A percentile compares a stretch with the other conserved stretches of the same genome.
These are phyloP conservation scores for Odontophorus gujanensis DNA, from an alignment of 2,113 vertebrate species.

Conservation along the genomic window DNA sequence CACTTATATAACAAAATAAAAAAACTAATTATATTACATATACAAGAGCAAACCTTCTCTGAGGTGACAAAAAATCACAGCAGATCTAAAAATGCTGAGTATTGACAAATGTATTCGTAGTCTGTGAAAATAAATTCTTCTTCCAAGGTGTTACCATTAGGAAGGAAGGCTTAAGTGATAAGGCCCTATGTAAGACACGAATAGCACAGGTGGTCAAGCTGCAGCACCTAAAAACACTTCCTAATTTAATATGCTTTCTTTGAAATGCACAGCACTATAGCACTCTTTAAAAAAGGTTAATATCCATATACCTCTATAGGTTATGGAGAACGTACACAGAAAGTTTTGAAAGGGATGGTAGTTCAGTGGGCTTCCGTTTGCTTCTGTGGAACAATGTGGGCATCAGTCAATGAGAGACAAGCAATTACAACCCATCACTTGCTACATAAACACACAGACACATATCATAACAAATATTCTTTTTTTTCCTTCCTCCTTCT, in stretches of 20 bases:
- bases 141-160: not conserved
- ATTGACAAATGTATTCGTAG: constrained; percentile 23
- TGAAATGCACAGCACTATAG: not conserved
- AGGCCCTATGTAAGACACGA: not conserved
- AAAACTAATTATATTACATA: constrained; percentile 23
- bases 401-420: no score
- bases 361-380: no score
- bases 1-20: not conserved
- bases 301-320: not conserved
- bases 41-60: not conserved
- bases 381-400: no score
- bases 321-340: not conserved
- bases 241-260: not conserved
- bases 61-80: not conserved
- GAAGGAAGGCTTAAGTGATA: no score
- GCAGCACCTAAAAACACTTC: not conserved
- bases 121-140: not conserved
- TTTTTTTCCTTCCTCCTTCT: no score
- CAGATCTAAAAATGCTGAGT: constrained; percentile 18
- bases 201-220: not conserved
- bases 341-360: not conserved
- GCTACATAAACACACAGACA: no score
- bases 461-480: no score
- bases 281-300: not conserved
- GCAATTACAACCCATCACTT: no score